phyloP scores from a whole-genome alignment of 2,797 vertebrate species.

The Nothura maculosa region DNA sequence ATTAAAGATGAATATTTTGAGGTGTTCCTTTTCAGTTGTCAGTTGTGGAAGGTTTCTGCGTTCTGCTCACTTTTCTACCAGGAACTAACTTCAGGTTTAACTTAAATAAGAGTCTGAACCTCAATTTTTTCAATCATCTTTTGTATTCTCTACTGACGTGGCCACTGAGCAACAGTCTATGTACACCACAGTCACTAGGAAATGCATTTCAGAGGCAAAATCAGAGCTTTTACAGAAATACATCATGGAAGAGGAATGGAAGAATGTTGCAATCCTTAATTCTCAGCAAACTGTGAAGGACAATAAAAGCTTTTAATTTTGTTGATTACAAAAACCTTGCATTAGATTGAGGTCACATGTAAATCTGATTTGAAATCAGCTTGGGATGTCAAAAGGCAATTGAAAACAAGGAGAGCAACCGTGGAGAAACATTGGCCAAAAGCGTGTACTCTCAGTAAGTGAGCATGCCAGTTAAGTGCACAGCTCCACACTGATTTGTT shows the following conservation, averaged over 20 bases:
- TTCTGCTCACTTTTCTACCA: constrained; percentile 17
- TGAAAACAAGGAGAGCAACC: neutral
- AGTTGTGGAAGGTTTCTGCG: constrained; percentile 22
- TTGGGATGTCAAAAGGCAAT: neutral
- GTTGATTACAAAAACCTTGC: neutral
- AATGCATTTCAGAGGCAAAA: neutral
- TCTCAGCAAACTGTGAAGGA: neutral
- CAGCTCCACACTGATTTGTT: neutral
- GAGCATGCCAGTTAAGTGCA: neutral
- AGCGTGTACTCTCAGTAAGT: accelerated
- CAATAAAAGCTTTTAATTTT: neutral
- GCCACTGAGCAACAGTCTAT: neutral
- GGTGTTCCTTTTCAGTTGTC: constrained; percentile 22
- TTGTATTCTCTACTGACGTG: neutral
- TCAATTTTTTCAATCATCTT: neutral
- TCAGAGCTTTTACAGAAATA: neutral
- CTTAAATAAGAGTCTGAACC: neutral
- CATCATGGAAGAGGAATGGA: neutral
- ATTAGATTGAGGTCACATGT: constrained; percentile 27
- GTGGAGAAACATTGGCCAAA: neutral
- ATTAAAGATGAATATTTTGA: constrained; percentile 23
- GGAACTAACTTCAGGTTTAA: constrained; percentile 18
- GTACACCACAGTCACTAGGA: neutral
- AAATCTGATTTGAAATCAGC: neutral
- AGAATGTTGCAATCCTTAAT: neutral